Base-by-base conservation (phyloP, 1,140 invertebrate genomes). In the Pseudomyrmex cubaensis region DNA sequence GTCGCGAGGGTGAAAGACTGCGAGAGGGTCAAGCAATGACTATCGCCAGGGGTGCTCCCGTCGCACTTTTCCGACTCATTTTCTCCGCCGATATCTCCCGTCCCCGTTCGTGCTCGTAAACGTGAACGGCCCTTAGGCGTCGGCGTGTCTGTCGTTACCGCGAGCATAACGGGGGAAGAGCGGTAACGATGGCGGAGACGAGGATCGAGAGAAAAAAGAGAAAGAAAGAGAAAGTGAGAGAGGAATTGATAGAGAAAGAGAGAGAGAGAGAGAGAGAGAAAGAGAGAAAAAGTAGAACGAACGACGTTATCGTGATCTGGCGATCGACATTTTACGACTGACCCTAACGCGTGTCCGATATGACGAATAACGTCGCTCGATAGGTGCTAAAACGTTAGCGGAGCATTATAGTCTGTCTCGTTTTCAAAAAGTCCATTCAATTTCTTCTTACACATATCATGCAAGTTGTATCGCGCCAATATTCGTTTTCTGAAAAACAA, bases 91-190 rank as follows among this genome's bases (percentile, higher is more conserved):
- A 91, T 90, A 90, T 90, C 89, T 86, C 78, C 20, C 82, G 90
- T 88, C 82, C 82, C 76, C 85, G 75, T 84, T 87, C 85, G 69
- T 72, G 84, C 90, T 92, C 91, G 89, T 91, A 91, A 92, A 91
- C 77, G 90, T 88, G 90, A 91, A 91, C 87, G 90, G 90, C 90
- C 90, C 91, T 91, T 90, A 90, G 90, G 90, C 90, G 91, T 92
- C 84, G 82, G 85, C 74, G 70, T 87, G 87, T 89, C 88, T 80
- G 85, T 87, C 88, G 88, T 89, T 89, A 89, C 87, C 75, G 72
- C 64, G 82, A 52, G 88, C 86, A 85, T 89, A 89, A 88, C 84
- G 82, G 87, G 20, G 72, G 57, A 86, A 70, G 80, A 86, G 82
- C 76, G 73, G 85, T 89, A 89, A 89, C 85, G 87, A 88, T 76